Evolutionary conservation across 2,113 vertebrate species (phyloP), one percentile per base, ranked within the genome.

Genomic region (Pseudorasbora parva): DNA sequence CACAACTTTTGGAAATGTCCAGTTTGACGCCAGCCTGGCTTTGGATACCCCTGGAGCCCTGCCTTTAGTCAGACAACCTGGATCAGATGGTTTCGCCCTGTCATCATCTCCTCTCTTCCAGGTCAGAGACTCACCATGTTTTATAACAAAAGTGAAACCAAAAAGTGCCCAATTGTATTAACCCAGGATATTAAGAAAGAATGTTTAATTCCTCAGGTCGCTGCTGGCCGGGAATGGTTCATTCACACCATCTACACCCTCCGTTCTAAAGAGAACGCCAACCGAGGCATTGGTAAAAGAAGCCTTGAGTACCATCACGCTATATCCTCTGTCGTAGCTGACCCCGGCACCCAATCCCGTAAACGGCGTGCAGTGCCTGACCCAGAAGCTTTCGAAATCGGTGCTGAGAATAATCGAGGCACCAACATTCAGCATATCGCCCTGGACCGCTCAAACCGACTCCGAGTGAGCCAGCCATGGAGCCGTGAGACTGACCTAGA

Each of bases 361-460:
- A 94, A 89, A 62, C 93, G 93, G 1, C 95, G 94, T 33, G 95
- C 93, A 2, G 93, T 89, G 84, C 94, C 90, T 89, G 94, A 75
- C 76, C 69, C 82, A 95, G 86, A 84, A 92, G 96, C 88, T 0
- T 90, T 92, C 56, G 95, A 95, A n/a, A 98, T 99, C 0, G 96
- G 97, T 8, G 89, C 45, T 1, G 93, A 90, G 17, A 97, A 94
- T 88, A 95, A 83, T 87, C 93, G 95, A 6, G 97, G 97, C 69
- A 99, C 97, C 2, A 98, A 98, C 89, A 97, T 99, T 81, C 95
- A 94, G 87, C 93, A 92, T 51, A 89, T 95, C 12, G 85, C 91
- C 8, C 89, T 94, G 51, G 93, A 93, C 78, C 81, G 73, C 5
- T 81, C 92, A 1, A 89, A 93, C 87, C 92, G 93, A 66, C 78